Evolutionary conservation across 2,113 vertebrate species (phyloP).

Genomic region (Neogale vison): DNA sequence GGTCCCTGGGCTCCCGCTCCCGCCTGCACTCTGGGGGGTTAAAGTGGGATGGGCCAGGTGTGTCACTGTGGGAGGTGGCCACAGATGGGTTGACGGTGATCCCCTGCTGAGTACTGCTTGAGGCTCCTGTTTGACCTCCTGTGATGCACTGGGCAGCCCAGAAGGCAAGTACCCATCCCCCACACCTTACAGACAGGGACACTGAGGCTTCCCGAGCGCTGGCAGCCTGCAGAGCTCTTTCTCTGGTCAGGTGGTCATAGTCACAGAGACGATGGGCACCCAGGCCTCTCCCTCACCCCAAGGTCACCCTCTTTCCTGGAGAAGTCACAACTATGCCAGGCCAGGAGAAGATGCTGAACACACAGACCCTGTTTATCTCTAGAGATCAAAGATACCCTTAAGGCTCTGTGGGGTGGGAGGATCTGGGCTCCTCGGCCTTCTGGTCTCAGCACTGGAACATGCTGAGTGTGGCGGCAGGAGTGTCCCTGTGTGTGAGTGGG

Average conservation of each 20-base stretch:
- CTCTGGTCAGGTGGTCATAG: background rate
- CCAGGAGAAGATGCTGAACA: background rate
- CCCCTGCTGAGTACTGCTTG: background rate
- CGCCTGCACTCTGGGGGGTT: no score
- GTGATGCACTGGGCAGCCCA: background rate
- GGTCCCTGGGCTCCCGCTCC: background rate
- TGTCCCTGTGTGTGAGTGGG: no score
- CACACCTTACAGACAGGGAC: background rate
- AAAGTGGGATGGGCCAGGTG: fast-evolving
- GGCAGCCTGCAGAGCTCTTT: background rate
- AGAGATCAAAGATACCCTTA: background rate
- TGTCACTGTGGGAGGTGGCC: background rate
- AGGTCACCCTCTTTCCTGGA: background rate
- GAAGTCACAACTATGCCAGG: background rate
- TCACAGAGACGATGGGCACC: background rate
- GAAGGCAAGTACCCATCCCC: background rate
- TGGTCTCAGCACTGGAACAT: background rate
- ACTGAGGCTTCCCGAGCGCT: background rate
- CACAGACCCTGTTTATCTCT: background rate
- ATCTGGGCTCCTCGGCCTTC: background rate
- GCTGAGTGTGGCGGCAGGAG: background rate
- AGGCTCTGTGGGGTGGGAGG: no score
- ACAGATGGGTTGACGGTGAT: background rate
- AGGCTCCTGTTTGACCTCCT: background rate
- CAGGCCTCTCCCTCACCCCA: background rate